A percentile compares a stretch with the other conserved stretches of the same genome.
Conservation (phyloP, 2,888 invertebrate species). For the Dilophus febrilis region DNA sequence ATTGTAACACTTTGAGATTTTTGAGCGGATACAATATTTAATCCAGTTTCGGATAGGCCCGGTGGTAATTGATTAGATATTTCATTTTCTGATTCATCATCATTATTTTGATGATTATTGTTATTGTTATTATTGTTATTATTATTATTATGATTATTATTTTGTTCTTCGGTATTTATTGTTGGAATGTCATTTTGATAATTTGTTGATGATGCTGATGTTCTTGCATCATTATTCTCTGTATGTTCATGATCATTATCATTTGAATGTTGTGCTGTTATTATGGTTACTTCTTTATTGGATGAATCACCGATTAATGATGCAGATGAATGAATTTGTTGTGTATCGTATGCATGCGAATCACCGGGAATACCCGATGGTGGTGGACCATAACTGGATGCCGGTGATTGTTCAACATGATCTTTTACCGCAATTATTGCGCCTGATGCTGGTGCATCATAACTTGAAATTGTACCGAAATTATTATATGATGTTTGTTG, state of each 20-base stretch:
- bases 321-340: slow-evolving; percentile 1
- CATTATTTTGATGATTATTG: no score
- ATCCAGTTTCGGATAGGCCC: slow-evolving; percentile 17
- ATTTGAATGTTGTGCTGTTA: not conserved
- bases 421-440: slow-evolving; percentile 1
- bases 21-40: slow-evolving; percentile 25
- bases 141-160: not conserved
- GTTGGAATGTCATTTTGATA: no score
- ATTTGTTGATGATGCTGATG: not conserved
- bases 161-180: no score
- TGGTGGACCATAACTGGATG: slow-evolving; percentile 13
- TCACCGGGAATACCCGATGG: slow-evolving; percentile 17
- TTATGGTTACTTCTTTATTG: not conserved
- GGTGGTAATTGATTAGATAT: slow-evolving; percentile 16
- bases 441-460: slow-evolving; percentile 5
- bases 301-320: not conserved
- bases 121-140: no score
- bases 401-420: slow-evolving; percentile 6
- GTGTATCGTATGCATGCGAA: slow-evolving; percentile 1
- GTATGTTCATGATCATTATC: not conserved
- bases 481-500: not conserved
- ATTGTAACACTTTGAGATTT: slow-evolving; percentile 28
- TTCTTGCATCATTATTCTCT: not conserved
- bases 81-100: slow-evolving; percentile 11
- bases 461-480: slow-evolving; percentile 1